A percentile compares a stretch with the other conserved stretches of the same genome.
phyloP scores from a whole-genome alignment of 1,140 invertebrate species.

The Chironomus striatipennis region DNA sequence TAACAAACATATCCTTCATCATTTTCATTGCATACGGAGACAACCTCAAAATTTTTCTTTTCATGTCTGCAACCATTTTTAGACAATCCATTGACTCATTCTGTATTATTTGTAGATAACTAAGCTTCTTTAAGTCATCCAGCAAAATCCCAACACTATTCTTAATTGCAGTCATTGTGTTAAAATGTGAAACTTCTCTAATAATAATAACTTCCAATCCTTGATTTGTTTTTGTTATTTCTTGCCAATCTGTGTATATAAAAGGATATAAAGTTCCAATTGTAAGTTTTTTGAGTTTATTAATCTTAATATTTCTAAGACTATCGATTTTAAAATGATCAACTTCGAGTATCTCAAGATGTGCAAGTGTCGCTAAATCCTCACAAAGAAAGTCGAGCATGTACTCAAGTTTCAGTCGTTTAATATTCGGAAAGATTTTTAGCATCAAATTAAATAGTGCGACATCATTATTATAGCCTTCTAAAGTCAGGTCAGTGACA shows the following conservation, averaged over 20 bases:
- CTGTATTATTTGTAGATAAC: not conserved
- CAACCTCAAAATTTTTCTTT: not conserved
- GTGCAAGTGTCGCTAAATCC: not conserved
- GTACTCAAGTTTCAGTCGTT: not conserved
- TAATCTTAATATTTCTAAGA: not conserved
- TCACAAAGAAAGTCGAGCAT: constrained; percentile 6
- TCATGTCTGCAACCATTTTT: constrained; percentile 3
- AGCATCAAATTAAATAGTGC: not conserved
- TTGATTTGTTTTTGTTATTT: constrained; percentile 1
- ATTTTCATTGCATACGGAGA: not conserved
- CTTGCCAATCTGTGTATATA: not conserved
- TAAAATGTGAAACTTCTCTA: constrained; percentile 9
- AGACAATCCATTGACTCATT: not conserved
- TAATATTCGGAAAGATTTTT: not conserved
- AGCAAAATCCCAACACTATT: not conserved
- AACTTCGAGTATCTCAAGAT: not conserved
- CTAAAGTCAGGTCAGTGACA: not conserved
- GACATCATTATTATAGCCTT: not conserved
- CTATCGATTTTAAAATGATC: not conserved
- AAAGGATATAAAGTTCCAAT: constrained; percentile 9
- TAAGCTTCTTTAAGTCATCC: not conserved
- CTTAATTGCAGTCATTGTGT: not conserved
- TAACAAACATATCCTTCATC: not conserved
- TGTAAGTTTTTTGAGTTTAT: not conserved
- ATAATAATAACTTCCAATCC: not conserved